Conservation (phyloP, 2,888 invertebrate species). For the Esperia sulphurella region DNA sequence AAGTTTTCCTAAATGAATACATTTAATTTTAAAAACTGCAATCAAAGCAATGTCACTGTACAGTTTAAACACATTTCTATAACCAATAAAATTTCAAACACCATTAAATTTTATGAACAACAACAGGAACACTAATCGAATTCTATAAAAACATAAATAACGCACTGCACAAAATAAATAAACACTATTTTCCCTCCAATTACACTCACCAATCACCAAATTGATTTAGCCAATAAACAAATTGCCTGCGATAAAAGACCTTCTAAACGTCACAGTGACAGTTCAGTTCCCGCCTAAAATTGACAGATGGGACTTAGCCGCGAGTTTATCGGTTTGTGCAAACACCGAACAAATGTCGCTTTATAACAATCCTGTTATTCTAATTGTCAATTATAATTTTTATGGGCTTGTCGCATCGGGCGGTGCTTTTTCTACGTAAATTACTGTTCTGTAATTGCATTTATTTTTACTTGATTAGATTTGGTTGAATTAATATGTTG, state of each 20-base stretch:
- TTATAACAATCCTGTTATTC: slow-evolving; percentile 34
- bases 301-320: slow-evolving; percentile 56
- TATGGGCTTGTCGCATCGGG: slow-evolving; percentile 50
- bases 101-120: too few relatives aligned
- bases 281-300: slow-evolving; percentile 20
- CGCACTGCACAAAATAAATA: not conserved
- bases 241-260: slow-evolving; percentile 16
- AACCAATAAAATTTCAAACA: too few relatives aligned
- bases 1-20: too few relatives aligned
- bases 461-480: not conserved
- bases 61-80: not conserved
- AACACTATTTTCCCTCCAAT: not conserved
- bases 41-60: not conserved
- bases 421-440: not conserved
- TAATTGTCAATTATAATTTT: slow-evolving; percentile 76
- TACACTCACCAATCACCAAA: not conserved
- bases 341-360: slow-evolving; percentile 70
- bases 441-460: not conserved
- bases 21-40: too few relatives aligned
- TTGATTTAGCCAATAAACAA: slow-evolving; percentile 6
- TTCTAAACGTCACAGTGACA: slow-evolving; percentile 29
- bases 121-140: not conserved
- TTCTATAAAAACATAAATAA: not conserved
- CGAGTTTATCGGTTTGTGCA: slow-evolving; percentile 56
- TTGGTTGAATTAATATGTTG: not conserved